Conservation (phyloP, 1,140 invertebrate genomes). For the Linepithema humile region DNA sequence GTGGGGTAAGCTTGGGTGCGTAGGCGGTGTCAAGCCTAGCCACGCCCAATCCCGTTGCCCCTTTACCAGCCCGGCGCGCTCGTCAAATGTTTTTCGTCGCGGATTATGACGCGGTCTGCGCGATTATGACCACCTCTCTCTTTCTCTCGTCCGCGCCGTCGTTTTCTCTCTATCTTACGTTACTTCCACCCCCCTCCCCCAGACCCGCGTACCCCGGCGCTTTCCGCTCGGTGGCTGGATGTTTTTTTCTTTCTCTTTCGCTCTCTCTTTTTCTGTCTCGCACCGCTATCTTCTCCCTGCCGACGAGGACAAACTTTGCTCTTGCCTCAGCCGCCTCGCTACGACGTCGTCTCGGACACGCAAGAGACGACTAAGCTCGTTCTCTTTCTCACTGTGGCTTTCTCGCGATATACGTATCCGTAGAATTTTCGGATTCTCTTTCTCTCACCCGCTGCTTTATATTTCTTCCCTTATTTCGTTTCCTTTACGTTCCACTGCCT, state of each 20-base stretch:
- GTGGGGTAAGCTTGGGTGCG: constrained; percentile 21
- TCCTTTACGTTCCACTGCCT: constrained; percentile 44
- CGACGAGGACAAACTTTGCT: constrained; percentile 65
- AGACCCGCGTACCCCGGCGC: constrained; percentile 16
- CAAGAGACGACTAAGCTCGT: constrained; percentile 45
- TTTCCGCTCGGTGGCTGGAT: constrained; percentile 42
- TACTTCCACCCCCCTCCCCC: constrained; percentile 50
- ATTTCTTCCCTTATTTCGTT: constrained; percentile 44
- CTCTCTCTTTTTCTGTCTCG: constrained; percentile 53
- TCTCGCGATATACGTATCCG: constrained; percentile 24
- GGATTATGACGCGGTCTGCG: constrained; percentile 85
- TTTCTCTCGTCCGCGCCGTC: constrained; percentile 43
- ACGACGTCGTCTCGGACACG: constrained; percentile 44
- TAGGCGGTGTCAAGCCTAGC: constrained; percentile 64
- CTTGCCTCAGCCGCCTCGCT: constrained; percentile 66
- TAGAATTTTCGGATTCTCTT: constrained; percentile 36
- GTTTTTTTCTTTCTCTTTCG: constrained; percentile 38
- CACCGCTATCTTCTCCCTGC: constrained; percentile 42
- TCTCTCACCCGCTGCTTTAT: constrained; percentile 50
- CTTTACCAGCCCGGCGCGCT: constrained; percentile 77
- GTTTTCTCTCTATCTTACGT: constrained; percentile 50
- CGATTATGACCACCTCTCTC: constrained; percentile 82
- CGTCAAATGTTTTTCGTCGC: constrained; percentile 84
- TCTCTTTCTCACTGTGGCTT: constrained; percentile 29
- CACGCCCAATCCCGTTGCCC: constrained; percentile 74